Percentiles rank a stretch among this genome's conserved stretches.
Conservation (phyloP, 2,888 invertebrate species). For the Melikaiella ostensackeni region DNA sequence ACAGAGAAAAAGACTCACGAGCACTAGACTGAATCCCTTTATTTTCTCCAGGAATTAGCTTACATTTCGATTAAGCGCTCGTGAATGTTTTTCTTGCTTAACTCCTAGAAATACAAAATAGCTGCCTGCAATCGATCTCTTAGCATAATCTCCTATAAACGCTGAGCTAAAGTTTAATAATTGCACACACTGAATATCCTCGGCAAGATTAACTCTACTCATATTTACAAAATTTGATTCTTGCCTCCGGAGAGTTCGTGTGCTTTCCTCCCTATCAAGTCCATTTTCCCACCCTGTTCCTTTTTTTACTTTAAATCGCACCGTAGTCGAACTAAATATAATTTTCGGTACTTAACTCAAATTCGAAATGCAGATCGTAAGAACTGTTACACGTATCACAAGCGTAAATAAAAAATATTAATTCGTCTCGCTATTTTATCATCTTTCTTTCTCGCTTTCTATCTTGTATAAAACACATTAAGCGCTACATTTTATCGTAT, state of each 20-base stretch:
- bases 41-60: constrained; percentile 51
- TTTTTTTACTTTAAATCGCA: not conserved
- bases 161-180: constrained; percentile 48
- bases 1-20: constrained; percentile 54
- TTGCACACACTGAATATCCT: constrained; percentile 56
- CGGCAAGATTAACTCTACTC: constrained; percentile 61
- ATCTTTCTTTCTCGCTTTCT: constrained; percentile 38
- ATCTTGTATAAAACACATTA: constrained; percentile 48
- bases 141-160: constrained; percentile 16
- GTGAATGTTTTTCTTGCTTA: constrained; percentile 53
- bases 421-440: constrained; percentile 43
- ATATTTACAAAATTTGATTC: constrained; percentile 61
- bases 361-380: constrained; percentile 5
- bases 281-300: constrained; percentile 13
- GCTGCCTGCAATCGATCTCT: constrained; percentile 63
- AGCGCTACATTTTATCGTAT: constrained; percentile 42
- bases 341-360: constrained; percentile 2
- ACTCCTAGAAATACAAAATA: constrained; percentile 68
- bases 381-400: constrained; percentile 47
- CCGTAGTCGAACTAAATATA: constrained; percentile 8
- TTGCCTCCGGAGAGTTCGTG: constrained; percentile 56
- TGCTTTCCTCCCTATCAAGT: constrained; percentile 56
- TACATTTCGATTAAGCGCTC: constrained; percentile 38
- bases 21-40: constrained; percentile 44
- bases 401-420: constrained; percentile 55